Percentiles rank a stretch among this genome's conserved stretches.
Conservation (phyloP, 2,888 invertebrate species). For the Volucella inflata region DNA sequence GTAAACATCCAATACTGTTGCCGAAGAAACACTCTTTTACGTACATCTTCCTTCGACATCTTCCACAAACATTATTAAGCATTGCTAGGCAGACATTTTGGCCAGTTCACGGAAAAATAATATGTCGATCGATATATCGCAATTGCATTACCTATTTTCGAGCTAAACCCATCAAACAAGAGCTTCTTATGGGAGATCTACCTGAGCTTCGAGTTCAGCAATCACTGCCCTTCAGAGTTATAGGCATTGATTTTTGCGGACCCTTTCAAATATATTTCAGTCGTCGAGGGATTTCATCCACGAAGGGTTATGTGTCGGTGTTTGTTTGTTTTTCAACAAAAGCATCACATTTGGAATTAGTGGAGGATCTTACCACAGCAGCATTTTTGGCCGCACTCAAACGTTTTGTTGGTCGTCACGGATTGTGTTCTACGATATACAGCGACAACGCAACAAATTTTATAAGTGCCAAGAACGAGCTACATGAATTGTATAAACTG, state of each 20-base stretch:
- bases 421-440: constrained; percentile 51
- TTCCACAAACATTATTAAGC: no score
- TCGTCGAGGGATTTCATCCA: constrained; percentile 34
- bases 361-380: constrained; percentile 53
- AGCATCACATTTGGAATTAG: constrained; percentile 63
- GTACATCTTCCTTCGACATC: no score
- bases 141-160: constrained; percentile 53
- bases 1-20: constrained; percentile 59
- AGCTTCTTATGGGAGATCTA: constrained; percentile 60
- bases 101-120: no score
- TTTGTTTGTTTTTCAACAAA: constrained; percentile 64
- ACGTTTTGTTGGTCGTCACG: constrained; percentile 60
- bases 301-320: constrained; percentile 50
- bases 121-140: constrained; percentile 35
- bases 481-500: constrained; percentile 34
- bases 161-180: constrained; percentile 37
- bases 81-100: no score
- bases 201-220: constrained; percentile 45
- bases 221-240: constrained; percentile 41
- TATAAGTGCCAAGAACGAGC: no score
- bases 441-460: constrained; percentile 69
- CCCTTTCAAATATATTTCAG: constrained; percentile 59
- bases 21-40: constrained; percentile 41
- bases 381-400: constrained; percentile 58
- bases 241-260: constrained; percentile 62